These are phyloP conservation scores for Lasius fuliginosus DNA, from an alignment of 2,888 invertebrate genomes.

Conservation along the genomic window DNA sequence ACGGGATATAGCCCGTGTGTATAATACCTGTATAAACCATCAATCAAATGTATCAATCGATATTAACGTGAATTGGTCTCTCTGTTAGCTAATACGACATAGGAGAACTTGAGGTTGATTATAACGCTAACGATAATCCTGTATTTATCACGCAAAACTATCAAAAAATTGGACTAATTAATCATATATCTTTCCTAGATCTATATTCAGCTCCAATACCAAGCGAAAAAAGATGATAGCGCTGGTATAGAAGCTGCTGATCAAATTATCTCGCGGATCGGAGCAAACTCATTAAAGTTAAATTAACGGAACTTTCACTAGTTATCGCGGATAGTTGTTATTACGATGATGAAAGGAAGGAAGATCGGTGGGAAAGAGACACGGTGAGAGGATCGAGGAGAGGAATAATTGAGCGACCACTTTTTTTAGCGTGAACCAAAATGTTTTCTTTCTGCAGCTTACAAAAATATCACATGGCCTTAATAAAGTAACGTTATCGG, in stretches of 20 bases:
- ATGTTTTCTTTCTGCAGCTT: conserved; percentile 40
- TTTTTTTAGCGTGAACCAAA: conserved; percentile 44
- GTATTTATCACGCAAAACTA: neutral
- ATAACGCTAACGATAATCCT: conserved; percentile 22
- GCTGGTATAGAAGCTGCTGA: conserved; percentile 31
- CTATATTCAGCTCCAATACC: neutral
- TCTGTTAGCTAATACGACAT: neutral
- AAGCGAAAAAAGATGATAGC: conserved; percentile 3
- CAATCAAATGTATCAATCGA: conserved; percentile 50
- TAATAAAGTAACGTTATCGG: conserved; percentile 39
- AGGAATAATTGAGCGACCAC: conserved; percentile 17
- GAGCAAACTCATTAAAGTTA: conserved; percentile 50
- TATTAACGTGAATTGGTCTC: conserved; percentile 22
- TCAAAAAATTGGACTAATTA: conserved; percentile 22
- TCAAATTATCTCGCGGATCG: conserved; percentile 20
- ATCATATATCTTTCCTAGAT: neutral
- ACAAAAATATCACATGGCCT: conserved; percentile 55
- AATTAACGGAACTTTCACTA: conserved; percentile 53
- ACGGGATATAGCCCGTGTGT: conserved; percentile 22
- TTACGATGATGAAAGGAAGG: conserved; percentile 37
- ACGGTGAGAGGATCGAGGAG: neutral
- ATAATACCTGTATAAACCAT: conserved; percentile 42
- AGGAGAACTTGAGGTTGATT: conserved; percentile 8
- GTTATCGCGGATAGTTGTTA: conserved; percentile 44
- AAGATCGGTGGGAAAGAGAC: neutral